A percentile compares a stretch with the other conserved stretches of the same genome.
These are phyloP conservation scores for Anagyrus pseudococci DNA, from an alignment of 2,888 invertebrate species.

Conservation along the genomic window DNA sequence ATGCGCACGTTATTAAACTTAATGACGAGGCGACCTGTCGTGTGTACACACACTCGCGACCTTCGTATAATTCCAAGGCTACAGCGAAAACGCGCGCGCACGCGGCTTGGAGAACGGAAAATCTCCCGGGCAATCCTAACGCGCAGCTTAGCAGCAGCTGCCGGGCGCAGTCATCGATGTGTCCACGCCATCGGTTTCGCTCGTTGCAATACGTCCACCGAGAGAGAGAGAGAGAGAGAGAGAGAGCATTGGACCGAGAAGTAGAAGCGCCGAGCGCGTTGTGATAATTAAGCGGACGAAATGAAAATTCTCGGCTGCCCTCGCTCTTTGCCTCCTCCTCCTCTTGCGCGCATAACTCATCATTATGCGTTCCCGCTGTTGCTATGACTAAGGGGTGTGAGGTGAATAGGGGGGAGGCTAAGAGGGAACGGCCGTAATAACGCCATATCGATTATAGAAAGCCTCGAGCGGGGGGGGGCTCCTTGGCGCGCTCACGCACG, in stretches of 20 bases:
- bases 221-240: too few relatives aligned
- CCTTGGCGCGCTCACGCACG: neutral
- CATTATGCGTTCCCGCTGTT: constrained; percentile 22
- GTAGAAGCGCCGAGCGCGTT: neutral
- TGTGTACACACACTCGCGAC: neutral
- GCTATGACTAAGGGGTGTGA: too few relatives aligned
- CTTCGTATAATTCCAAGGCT: too few relatives aligned
- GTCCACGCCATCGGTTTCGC: too few relatives aligned
- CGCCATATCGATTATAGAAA: constrained; percentile 34
- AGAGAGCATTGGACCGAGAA: too few relatives aligned
- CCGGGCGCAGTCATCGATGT: too few relatives aligned
- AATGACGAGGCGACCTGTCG: constrained; percentile 12
- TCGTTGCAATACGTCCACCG: too few relatives aligned
- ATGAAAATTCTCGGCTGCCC: constrained; percentile 22
- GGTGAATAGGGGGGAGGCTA: too few relatives aligned
- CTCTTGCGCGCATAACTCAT: constrained; percentile 21
- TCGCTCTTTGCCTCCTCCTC: neutral
- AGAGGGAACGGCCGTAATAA: constrained; percentile 21
- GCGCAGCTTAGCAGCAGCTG: too few relatives aligned
- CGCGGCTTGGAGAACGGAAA: too few relatives aligned
- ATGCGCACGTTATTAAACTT: constrained; percentile 9
- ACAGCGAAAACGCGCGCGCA: too few relatives aligned
- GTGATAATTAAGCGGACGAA: constrained; percentile 33
- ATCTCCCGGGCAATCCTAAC: too few relatives aligned
- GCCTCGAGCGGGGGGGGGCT: constrained; percentile 17